Conservation (phyloP, 2,888 invertebrate genomes). For the Diadegma fenestrale region DNA sequence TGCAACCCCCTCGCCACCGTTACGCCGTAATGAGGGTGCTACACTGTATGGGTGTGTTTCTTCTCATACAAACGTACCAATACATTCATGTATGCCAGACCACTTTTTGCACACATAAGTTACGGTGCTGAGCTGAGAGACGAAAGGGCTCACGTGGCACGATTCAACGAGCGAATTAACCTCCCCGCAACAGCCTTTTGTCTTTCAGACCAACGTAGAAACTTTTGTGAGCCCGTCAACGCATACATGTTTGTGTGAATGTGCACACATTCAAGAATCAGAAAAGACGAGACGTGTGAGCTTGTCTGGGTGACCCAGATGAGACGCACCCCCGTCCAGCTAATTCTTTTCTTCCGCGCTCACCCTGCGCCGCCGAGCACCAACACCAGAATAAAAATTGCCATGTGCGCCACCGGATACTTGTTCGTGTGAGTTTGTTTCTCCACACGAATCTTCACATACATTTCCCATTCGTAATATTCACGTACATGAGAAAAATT, state of each 20-base stretch:
- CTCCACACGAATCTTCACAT: slow-evolving; percentile 20
- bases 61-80: neutral
- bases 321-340: slow-evolving; percentile 84
- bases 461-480: neutral
- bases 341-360: slow-evolving; percentile 83
- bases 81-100: neutral
- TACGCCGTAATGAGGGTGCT: slow-evolving; percentile 83
- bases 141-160: neutral
- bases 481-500: neutral
- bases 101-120: slow-evolving; percentile 5
- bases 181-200: neutral
- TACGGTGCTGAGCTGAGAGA: neutral
- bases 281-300: slow-evolving; percentile 68
- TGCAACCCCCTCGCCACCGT: slow-evolving; percentile 81
- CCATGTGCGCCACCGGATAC: slow-evolving; percentile 77
- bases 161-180: neutral
- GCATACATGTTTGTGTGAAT: slow-evolving; percentile 60
- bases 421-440: slow-evolving; percentile 63
- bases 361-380: slow-evolving; percentile 70
- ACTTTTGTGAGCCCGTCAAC: neutral
- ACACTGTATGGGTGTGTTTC: slow-evolving; percentile 74
- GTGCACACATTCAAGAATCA: slow-evolving; percentile 64
- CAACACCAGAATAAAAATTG: slow-evolving; percentile 84
- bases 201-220: neutral
- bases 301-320: slow-evolving; percentile 83